These are phyloP conservation scores for Coreoperca whiteheadi DNA, from an alignment of 2,113 vertebrate species.

Conservation along the genomic window DNA sequence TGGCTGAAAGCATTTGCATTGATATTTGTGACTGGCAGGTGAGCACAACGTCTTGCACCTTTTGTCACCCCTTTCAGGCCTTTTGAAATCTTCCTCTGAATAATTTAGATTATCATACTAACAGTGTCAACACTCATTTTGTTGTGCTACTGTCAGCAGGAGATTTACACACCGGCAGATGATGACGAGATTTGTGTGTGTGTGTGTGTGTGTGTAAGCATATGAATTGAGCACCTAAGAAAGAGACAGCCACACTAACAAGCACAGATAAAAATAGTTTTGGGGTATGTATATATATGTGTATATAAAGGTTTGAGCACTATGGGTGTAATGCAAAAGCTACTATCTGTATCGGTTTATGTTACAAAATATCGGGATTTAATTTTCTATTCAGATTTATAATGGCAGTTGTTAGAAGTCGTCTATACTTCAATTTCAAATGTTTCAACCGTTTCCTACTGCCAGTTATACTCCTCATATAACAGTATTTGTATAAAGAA, in stretches of 20 bases:
- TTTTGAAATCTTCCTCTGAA: conserved; percentile 60
- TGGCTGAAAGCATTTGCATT: conserved; percentile 45
- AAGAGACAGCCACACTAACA: background rate
- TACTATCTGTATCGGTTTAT: background rate
- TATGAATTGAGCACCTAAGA: conserved; percentile 2
- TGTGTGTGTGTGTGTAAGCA: conserved; percentile 1
- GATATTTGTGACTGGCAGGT: conserved; percentile 42
- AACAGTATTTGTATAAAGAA: no score
- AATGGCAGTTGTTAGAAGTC: background rate
- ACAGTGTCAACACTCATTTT: conserved; percentile 68
- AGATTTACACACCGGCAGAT: conserved; percentile 33
- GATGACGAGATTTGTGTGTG: conserved; percentile 24
- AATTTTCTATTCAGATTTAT: background rate
- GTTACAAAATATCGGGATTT: background rate
- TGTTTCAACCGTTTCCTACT: background rate
- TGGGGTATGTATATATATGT: background rate
- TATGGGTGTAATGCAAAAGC: background rate
- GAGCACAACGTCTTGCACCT: conserved; percentile 12
- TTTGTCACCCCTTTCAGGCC: conserved; percentile 57
- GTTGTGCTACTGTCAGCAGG: conserved; percentile 67
- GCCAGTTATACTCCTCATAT: background rate
- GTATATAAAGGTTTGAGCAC: background rate
- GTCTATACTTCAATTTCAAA: background rate
- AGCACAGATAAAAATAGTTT: background rate
- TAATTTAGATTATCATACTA: conserved; percentile 68